phyloP scores from a whole-genome alignment of 2,113 vertebrate genomes.

The Serinus canaria region DNA sequence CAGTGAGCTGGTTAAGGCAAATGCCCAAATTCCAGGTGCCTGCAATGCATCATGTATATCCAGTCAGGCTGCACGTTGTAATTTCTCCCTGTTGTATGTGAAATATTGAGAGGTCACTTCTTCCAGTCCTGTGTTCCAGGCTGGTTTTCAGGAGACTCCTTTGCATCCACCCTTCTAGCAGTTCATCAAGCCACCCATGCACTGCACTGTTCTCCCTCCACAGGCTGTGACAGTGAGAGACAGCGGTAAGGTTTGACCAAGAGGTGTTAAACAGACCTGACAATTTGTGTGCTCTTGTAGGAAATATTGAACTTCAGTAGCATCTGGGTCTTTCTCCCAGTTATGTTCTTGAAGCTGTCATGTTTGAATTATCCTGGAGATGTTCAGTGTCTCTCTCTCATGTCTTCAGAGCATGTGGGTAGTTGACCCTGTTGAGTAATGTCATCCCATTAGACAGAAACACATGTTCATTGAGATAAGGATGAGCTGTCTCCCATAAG shows the following conservation, averaged over 20 bases:
- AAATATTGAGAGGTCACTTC: neutral
- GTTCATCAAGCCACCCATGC: neutral
- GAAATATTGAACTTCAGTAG: neutral
- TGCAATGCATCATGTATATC: neutral
- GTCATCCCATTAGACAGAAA: neutral
- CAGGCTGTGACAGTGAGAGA: neutral
- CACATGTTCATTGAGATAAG: neutral
- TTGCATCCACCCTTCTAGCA: neutral
- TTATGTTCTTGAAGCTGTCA: neutral
- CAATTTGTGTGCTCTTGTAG: neutral
- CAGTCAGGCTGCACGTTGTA: neutral
- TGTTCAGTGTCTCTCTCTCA: neutral
- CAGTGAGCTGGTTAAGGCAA: neutral
- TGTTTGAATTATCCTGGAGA: neutral
- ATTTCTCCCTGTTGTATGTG: neutral
- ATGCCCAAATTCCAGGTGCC: neutral
- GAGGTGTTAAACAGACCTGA: neutral
- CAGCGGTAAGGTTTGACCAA: neutral
- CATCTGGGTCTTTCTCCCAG: neutral
- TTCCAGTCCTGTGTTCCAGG: neutral
- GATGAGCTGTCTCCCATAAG: neutral
- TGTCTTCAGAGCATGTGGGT: neutral
- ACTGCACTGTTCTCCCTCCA: neutral
- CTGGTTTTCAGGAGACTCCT: neutral
- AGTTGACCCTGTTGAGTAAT: neutral